A percentile compares a stretch with the other conserved stretches of the same genome.
phyloP scores from a whole-genome alignment of 1,140 invertebrate genomes.

The Dendroctonus ponderosae region DNA sequence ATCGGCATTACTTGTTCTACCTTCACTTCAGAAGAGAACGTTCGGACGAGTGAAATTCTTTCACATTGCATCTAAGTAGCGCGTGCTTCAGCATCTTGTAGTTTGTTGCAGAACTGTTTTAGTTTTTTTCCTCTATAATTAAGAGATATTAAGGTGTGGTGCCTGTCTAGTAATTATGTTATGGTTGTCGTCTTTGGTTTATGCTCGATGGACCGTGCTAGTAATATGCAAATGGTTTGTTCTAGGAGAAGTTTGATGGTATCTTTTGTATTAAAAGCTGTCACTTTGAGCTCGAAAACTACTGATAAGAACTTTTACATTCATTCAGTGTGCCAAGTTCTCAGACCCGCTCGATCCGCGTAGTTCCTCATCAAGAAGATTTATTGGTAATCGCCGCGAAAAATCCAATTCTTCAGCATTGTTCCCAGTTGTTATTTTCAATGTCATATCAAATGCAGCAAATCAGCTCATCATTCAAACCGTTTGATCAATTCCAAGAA shows the following conservation, averaged over 20 bases:
- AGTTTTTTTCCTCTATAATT: not conserved
- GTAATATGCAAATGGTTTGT: not conserved
- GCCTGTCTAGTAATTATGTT: constrained; percentile 9
- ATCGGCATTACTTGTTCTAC: not conserved
- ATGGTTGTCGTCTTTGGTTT: constrained; percentile 7
- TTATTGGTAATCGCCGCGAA: too few species aligned
- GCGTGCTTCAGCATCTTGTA: constrained; percentile 1
- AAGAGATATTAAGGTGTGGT: constrained; percentile 8
- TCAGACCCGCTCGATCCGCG: too few species aligned
- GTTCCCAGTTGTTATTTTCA: too few species aligned
- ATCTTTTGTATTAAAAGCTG: not conserved
- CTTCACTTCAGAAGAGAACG: constrained; percentile 5
- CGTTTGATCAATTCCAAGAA: too few species aligned
- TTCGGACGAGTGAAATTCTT: constrained; percentile 6
- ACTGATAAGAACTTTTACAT: too few species aligned
- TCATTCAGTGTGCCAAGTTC: too few species aligned
- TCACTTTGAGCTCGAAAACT: too few species aligned
- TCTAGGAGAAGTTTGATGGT: not conserved
- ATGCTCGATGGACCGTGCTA: constrained; percentile 3
- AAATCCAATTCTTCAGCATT: too few species aligned
- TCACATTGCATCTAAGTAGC: not conserved
- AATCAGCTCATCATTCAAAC: too few species aligned
- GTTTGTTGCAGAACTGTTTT: not conserved
- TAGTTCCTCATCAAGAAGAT: too few species aligned
- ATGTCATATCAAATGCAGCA: too few species aligned